Evolutionary conservation across 2,797 vertebrate species (phyloP).

Genomic region (Xiphorhynchus erythropygius): DNA sequence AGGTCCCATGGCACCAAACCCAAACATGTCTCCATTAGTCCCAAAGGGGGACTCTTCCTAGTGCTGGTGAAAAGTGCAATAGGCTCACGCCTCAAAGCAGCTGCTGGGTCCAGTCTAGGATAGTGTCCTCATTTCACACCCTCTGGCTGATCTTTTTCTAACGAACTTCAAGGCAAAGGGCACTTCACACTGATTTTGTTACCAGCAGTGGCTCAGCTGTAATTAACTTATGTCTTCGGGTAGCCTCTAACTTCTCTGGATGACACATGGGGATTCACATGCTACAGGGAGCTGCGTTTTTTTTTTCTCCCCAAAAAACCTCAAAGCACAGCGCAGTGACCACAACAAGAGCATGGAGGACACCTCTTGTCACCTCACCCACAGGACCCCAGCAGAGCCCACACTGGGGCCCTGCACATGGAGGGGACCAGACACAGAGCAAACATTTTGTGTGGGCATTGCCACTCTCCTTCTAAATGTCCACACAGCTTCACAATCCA

Average conservation of each 20-base stretch:
- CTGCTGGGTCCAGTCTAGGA: neutral
- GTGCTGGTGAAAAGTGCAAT: neutral
- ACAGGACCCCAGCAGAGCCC: rapidly evolving
- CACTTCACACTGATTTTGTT: neutral
- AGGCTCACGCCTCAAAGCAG: neutral
- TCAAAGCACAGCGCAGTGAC: neutral
- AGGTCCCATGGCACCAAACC: neutral
- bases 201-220: neutral
- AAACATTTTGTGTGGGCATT: neutral
- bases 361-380: neutral
- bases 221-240: neutral
- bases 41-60: neutral
- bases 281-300: neutral
- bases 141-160: neutral
- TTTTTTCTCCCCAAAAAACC: neutral
- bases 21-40: neutral
- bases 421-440: neutral
- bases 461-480: neutral
- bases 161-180: neutral
- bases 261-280: neutral
- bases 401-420: rapidly evolving
- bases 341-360: rapidly evolving
- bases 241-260: neutral
- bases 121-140: neutral
- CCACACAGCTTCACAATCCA: neutral